A percentile compares a stretch with the other conserved stretches of the same genome.
Evolutionary conservation across 2,888 invertebrate genomes (phyloP).

Genomic region (Galerucella nymphaeae): DNA sequence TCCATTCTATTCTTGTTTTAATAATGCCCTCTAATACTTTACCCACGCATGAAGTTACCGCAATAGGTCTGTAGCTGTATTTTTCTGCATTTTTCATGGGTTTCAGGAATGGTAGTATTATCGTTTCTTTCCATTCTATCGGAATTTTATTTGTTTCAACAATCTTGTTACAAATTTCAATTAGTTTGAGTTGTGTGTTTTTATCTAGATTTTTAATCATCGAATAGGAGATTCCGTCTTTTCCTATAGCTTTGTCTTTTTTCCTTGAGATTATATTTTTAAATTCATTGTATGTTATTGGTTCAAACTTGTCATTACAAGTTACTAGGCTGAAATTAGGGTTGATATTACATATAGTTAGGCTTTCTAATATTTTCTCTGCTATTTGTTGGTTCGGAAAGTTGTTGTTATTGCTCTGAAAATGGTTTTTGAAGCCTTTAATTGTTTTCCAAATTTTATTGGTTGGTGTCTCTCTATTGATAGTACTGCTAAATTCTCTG

Average conservation of each 20-base stretch:
- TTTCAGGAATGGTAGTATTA: neutral
- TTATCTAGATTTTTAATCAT: conserved; percentile 5
- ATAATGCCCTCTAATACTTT: no score
- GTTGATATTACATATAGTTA: conserved; percentile 13
- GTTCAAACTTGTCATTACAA: neutral
- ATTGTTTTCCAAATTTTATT: conserved; percentile 24
- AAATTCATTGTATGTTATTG: conserved; percentile 3
- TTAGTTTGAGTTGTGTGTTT: neutral
- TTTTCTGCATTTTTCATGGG: no score
- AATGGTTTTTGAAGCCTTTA: conserved; percentile 15
- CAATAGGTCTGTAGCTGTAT: no score
- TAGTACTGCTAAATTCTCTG: conserved; percentile 6
- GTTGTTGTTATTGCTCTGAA: neutral
- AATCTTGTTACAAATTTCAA: neutral
- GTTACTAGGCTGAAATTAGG: neutral
- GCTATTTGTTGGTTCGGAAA: conserved; percentile 13
- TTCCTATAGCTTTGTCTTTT: conserved; percentile 10
- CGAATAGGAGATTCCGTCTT: conserved; percentile 4
- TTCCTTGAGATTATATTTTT: neutral
- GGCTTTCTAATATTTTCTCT: neutral
- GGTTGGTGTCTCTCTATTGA: conserved; percentile 13
- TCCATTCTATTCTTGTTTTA: no score
- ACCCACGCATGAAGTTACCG: no score
- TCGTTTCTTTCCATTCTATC: neutral
- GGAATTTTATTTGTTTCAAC: conserved; percentile 10